Evolutionary conservation across 1,140 invertebrate genomes (phyloP).

Genomic region (Orius insidiosus): DNA sequence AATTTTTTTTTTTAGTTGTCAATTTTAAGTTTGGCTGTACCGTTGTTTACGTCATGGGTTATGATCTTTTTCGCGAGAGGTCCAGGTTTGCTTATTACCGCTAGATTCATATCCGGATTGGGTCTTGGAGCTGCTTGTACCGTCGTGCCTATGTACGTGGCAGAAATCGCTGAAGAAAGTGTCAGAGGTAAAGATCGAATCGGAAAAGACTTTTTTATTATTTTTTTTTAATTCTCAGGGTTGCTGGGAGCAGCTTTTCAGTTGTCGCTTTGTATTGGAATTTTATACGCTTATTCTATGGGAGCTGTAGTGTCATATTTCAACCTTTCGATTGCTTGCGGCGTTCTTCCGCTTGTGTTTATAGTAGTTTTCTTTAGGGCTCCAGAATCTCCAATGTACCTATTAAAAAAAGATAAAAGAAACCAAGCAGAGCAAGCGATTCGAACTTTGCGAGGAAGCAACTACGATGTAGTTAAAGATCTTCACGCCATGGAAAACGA

Average conservation of each 20-base stretch:
- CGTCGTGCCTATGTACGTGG: conserved; percentile 68
- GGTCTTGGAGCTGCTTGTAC: conserved; percentile 56
- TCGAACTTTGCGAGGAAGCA: conserved; percentile 37
- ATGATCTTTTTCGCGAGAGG: conserved; percentile 44
- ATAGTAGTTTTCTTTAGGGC: conserved; percentile 29
- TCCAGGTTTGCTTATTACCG: conserved; percentile 24
- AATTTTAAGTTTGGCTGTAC: conserved; percentile 45
- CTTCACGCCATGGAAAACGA: conserved; percentile 42
- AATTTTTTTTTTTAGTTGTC: conserved; percentile 32
- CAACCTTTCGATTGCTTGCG: conserved; percentile 17
- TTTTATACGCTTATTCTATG: conserved; percentile 18
- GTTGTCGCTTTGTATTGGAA: conserved; percentile 53
- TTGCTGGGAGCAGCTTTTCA: conserved; percentile 58
- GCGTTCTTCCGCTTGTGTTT: conserved; percentile 30
- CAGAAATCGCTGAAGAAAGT: conserved; percentile 58
- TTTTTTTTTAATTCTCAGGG: conserved; percentile 20
- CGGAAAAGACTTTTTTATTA: neutral
- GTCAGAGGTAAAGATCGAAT: conserved; percentile 52
- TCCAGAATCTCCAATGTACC: conserved; percentile 29
- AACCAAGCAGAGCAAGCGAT: conserved; percentile 23
- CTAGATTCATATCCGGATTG: conserved; percentile 33
- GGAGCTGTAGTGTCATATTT: conserved; percentile 18
- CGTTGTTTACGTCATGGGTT: conserved; percentile 59
- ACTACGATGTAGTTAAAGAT: conserved; percentile 57
- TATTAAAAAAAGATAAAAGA: conserved; percentile 20